A percentile compares a stretch with the other conserved stretches of the same genome.
phyloP scores from a whole-genome alignment of 1,140 invertebrate species.

The Zeugodacus cucurbitae region DNA sequence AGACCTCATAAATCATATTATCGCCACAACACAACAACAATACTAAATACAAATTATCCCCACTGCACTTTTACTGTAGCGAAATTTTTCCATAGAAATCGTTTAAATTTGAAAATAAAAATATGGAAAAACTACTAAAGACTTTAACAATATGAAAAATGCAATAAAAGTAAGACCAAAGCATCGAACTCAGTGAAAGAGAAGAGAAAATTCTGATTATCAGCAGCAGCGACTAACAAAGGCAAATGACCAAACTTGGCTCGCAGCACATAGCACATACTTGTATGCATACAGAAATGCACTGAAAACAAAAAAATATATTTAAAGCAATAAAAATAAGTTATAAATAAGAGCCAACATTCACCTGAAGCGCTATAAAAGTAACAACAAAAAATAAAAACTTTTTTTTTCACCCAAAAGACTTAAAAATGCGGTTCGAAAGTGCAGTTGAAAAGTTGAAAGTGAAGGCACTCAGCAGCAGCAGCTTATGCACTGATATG shows the following conservation, averaged over 20 bases:
- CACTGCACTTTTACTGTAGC: background rate
- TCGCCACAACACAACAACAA: background rate
- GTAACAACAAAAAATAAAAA: background rate
- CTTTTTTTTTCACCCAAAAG: background rate
- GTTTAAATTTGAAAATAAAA: background rate
- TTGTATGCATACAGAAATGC: background rate
- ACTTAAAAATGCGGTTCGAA: slow-evolving; percentile 5
- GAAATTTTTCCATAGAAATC: background rate
- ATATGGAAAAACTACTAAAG: background rate
- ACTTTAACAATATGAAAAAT: background rate
- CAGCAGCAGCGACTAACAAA: background rate
- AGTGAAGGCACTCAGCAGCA: background rate
- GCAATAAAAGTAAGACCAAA: background rate
- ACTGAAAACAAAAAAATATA: background rate
- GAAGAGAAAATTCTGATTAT: slow-evolving; percentile 27
- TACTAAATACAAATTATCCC: background rate
- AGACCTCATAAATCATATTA: background rate
- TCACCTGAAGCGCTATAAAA: background rate
- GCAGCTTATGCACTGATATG: background rate
- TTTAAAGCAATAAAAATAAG: background rate
- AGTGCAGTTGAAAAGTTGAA: slow-evolving; percentile 23
- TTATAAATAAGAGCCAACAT: slow-evolving; percentile 1
- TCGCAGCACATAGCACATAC: background rate
- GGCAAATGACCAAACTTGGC: background rate
- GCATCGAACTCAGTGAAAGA: background rate